Evolutionary conservation across 2,797 vertebrate genomes (phyloP).

Genomic region (Brotula barbata): DNA sequence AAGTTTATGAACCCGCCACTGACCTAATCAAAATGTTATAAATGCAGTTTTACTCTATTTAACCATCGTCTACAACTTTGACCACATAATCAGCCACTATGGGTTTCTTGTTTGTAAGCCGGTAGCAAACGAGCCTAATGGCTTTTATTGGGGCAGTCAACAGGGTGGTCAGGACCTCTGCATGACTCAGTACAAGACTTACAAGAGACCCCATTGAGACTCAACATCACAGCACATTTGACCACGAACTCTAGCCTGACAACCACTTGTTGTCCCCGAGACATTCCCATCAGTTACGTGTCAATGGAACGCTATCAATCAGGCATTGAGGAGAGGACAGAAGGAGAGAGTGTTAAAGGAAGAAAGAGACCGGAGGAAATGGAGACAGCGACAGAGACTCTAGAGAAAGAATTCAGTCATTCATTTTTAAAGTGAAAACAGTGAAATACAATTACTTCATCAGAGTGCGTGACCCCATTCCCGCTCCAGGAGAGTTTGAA

Average conservation of each 20-base stretch:
- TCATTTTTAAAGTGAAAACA: constrained; percentile 59
- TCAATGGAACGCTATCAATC: constrained; percentile 63
- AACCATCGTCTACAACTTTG: constrained; percentile 22
- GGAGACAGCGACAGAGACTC: constrained; percentile 43
- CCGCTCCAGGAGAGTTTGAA: constrained; percentile 21
- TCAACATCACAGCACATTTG: constrained; percentile 35
- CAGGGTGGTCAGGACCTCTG: constrained; percentile 65
- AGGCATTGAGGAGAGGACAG: constrained; percentile 46
- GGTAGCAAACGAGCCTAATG: constrained; percentile 43
- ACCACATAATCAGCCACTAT: constrained; percentile 50
- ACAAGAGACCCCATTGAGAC: constrained; percentile 74
- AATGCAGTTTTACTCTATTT: constrained; percentile 18
- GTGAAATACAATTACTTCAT: constrained; percentile 50
- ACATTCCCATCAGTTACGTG: constrained; percentile 61
- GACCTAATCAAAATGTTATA: constrained; percentile 17
- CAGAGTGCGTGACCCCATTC: constrained; percentile 37
- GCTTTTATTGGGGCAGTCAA: constrained; percentile 71
- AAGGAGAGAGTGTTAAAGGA: constrained; percentile 24
- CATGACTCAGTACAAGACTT: constrained; percentile 60
- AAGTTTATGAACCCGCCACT: constrained; percentile 35
- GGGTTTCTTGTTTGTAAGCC: constrained; percentile 69
- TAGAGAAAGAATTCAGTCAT: constrained; percentile 58
- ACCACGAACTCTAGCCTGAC: constrained; percentile 62
- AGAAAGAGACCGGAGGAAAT: constrained; percentile 15
- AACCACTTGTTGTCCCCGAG: constrained; percentile 55